Percentiles rank a stretch among this genome's conserved stretches.
Evolutionary conservation across 2,113 vertebrate species (phyloP).

Genomic region (Cyprinodon variegatus): DNA sequence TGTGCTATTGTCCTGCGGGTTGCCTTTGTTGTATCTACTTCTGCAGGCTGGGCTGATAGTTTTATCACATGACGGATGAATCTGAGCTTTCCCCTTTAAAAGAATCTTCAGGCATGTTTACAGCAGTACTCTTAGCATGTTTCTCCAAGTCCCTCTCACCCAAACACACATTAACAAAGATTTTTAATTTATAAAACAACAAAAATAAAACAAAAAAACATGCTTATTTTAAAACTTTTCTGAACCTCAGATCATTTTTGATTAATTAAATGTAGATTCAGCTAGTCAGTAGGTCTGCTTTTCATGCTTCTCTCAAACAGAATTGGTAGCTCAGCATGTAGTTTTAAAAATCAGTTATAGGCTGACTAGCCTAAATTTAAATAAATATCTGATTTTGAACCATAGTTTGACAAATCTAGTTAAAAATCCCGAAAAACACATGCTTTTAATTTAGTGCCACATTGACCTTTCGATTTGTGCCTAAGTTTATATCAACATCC

Average conservation of each 20-base stretch:
- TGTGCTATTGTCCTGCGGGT: conserved; percentile 38
- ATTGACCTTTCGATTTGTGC: too few relatives aligned
- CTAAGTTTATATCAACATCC: too few relatives aligned
- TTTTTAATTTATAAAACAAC: not conserved
- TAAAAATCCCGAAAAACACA: not conserved
- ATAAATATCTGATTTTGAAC: not conserved
- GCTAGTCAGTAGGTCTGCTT: not conserved
- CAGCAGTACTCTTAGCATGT: not conserved
- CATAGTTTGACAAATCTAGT: not conserved
- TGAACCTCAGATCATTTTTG: not conserved
- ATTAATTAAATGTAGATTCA: not conserved
- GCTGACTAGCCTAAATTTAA: not conserved
- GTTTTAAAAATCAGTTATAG: not conserved
- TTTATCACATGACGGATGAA: conserved; percentile 34
- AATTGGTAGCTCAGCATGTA: not conserved
- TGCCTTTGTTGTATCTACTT: conserved; percentile 41
- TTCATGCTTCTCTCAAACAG: not conserved
- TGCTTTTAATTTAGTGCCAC: too few relatives aligned
- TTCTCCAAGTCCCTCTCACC: not conserved
- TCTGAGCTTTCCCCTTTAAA: conserved; percentile 31
- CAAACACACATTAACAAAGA: not conserved
- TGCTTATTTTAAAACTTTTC: not conserved
- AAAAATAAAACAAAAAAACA: not conserved
- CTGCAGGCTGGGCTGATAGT: conserved; percentile 39
- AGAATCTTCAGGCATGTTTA: not conserved